Conservation (phyloP, 1,140 invertebrate species). For the Bombus terrestris region DNA sequence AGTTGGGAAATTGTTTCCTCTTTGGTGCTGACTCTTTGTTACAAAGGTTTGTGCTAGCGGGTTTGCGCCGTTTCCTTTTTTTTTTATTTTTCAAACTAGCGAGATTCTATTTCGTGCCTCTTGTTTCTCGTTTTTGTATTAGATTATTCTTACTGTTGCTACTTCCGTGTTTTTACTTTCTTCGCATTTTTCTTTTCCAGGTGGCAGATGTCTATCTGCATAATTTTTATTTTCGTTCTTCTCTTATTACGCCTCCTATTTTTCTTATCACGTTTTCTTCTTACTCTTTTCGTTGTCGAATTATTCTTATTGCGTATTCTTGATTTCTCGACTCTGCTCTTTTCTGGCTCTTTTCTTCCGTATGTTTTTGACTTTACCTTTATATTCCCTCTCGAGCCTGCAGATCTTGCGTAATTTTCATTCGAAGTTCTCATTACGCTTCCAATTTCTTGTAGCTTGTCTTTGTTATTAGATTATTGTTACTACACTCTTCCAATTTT, state of each 20-base stretch:
- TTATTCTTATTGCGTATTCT: not conserved
- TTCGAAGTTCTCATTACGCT: not conserved
- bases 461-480: too few relatives aligned
- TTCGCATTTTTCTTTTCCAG: not conserved
- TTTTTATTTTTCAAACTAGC: not conserved
- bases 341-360: not conserved
- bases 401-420: not conserved
- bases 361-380: not conserved
- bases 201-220: too few relatives aligned
- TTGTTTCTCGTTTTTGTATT: not conserved
- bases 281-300: not conserved
- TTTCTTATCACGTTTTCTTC: not conserved
- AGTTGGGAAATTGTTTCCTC: not conserved
- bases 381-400: too few relatives aligned
- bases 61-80: not conserved
- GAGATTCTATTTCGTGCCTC: not conserved
- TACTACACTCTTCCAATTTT: too few relatives aligned
- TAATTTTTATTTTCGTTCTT: too few relatives aligned
- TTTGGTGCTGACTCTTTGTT: not conserved
- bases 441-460: not conserved
- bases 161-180: not conserved
- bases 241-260: too few relatives aligned
- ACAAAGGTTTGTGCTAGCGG: not conserved
- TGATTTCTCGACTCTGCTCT: not conserved
- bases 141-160: not conserved